Evolutionary conservation across 2,888 invertebrate species (phyloP), one percentile per base, ranked within the genome.

Genomic region (Noctuana brunneofusca): DNA sequence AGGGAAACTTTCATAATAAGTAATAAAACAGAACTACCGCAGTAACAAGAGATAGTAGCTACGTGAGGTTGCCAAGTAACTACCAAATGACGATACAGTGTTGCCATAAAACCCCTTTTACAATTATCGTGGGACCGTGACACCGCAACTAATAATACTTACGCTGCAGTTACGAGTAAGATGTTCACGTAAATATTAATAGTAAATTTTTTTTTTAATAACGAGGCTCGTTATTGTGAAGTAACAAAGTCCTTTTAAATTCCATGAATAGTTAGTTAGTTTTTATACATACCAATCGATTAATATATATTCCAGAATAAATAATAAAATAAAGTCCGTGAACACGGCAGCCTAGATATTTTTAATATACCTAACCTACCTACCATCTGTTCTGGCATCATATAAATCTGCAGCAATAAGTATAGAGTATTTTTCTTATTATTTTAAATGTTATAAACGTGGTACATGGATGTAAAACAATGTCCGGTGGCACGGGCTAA

Each of bases 21-120:
- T 57, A 57, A 63, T 63, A 63, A 63, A 63, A 57, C 50, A 52
- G 52, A 56, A 57, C 57, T 57, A 52, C 41, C 48, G 30, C 35
- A 24, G 35, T 54, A 46, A 60, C 49, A 30, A 24, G 60, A 49
- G 49, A 63, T 59, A 63, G 65, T 62, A 57, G 59, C 53, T 58
- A 64, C 63, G 63, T 58, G 64, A 63, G 63, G 70, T 68, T 66
- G 65, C 65, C 67, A 68, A 69, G 68, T 68, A 68, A 66, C 66
- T 63, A 50, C 60, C 52, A 35, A 65, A 63, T 64, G 56, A 65
- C 59, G 53, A 59, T 64, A 62, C 64, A 58, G 57, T 64, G 64
- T 64, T 60, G 60, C 66, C 65, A 69, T 71, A 71, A 72, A 74
- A 71, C 71, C 69, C 68, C 67, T 67, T 71, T 73, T 67, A 72